Evolutionary conservation across 1,140 invertebrate genomes (phyloP).

Genomic region (Argopecten irradians): DNA sequence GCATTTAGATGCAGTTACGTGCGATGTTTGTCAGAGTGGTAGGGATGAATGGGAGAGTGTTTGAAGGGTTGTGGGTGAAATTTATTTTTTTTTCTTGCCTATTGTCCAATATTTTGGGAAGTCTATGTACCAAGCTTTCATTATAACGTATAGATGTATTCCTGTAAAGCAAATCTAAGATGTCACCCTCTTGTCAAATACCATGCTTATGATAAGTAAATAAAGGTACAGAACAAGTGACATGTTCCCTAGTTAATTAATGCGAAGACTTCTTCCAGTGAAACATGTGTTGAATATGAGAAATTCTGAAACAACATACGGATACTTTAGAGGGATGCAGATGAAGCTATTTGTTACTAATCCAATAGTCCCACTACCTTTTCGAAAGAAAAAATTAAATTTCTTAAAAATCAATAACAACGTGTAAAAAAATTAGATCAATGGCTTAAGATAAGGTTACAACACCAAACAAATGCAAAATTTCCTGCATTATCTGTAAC

Average conservation of each 20-base stretch:
- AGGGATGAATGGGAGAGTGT: neutral
- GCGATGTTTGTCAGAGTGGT: neutral
- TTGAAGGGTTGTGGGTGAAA: neutral
- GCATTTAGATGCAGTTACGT: neutral
- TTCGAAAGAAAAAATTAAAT: too few relatives aligned
- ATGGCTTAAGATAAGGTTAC: too few relatives aligned
- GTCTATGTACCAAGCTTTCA: slow-evolving; percentile 3
- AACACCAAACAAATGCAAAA: too few relatives aligned
- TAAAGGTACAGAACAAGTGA: slow-evolving; percentile 1
- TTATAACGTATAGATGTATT: slow-evolving; percentile 4
- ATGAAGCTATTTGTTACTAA: too few relatives aligned
- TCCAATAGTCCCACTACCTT: too few relatives aligned
- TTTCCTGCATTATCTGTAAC: too few relatives aligned
- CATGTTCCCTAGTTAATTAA: neutral
- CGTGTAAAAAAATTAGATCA: too few relatives aligned
- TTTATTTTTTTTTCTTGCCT: neutral
- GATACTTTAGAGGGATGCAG: too few relatives aligned
- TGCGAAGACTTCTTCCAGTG: too few relatives aligned
- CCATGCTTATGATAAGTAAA: slow-evolving; percentile 7
- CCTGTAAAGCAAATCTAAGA: slow-evolving; percentile 7
- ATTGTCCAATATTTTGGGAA: neutral
- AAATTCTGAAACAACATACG: too few relatives aligned
- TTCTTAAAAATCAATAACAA: too few relatives aligned
- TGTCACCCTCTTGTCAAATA: slow-evolving; percentile 8
- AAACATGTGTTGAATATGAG: too few relatives aligned